Percentiles rank a stretch among this genome's conserved stretches.
Evolutionary conservation across 1,140 invertebrate species (phyloP).

Genomic region (Spodoptera frugiperda): DNA sequence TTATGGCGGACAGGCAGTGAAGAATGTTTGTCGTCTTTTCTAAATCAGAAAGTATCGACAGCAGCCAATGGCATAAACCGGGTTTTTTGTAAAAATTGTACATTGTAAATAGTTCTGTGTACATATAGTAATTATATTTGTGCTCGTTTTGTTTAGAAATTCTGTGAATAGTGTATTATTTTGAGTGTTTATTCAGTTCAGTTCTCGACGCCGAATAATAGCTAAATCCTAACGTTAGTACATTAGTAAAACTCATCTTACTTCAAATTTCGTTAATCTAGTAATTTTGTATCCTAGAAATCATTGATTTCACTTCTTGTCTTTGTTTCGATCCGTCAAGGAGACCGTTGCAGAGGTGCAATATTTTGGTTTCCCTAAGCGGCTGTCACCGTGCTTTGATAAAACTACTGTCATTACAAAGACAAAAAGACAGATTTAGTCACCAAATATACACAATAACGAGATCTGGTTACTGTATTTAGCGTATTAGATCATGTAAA

Average conservation of each 20-base stretch:
- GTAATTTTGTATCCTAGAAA: slow-evolving; percentile 53
- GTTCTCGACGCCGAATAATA: slow-evolving; percentile 83
- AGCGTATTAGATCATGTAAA: slow-evolving; percentile 74
- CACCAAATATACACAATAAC: slow-evolving; percentile 72
- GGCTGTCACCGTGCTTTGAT: slow-evolving; percentile 83
- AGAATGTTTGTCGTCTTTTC: slow-evolving; percentile 85
- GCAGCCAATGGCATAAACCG: slow-evolving; percentile 85
- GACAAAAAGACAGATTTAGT: slow-evolving; percentile 77
- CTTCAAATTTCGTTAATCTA: slow-evolving; percentile 64
- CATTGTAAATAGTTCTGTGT: slow-evolving; percentile 87
- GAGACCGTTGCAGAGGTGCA: slow-evolving; percentile 75
- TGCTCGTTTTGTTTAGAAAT: slow-evolving; percentile 85
- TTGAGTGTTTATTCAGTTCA: slow-evolving; percentile 85
- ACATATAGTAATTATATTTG: slow-evolving; percentile 87
- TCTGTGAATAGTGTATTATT: slow-evolving; percentile 86
- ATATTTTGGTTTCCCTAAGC: slow-evolving; percentile 82
- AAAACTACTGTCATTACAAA: slow-evolving; percentile 82
- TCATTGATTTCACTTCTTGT: slow-evolving; percentile 61
- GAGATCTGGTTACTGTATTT: slow-evolving; percentile 59
- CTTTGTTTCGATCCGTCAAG: slow-evolving; percentile 76
- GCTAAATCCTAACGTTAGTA: slow-evolving; percentile 70
- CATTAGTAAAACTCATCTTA: slow-evolving; percentile 61
- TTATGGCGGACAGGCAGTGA: slow-evolving; percentile 86
- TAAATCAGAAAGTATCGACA: slow-evolving; percentile 86
- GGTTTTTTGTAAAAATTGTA: slow-evolving; percentile 85